Conservation (phyloP, 2,888 invertebrate species). For the Cenopis cana region DNA sequence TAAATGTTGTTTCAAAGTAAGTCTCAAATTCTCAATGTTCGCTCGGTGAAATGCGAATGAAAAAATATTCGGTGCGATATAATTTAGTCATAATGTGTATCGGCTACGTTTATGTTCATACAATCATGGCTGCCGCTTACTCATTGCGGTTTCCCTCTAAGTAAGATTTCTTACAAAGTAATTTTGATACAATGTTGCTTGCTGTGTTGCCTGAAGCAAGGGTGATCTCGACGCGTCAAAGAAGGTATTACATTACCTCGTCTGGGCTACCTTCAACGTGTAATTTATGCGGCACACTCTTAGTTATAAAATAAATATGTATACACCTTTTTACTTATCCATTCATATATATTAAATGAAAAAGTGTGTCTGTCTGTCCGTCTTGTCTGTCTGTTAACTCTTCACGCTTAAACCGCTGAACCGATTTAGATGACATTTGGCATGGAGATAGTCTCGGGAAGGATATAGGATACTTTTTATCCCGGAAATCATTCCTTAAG, state of each 20-base stretch:
- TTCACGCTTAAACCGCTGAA: no score
- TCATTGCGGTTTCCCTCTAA: conserved; percentile 20
- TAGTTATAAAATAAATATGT: not conserved
- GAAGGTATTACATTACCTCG: conserved; percentile 26
- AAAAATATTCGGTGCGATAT: not conserved
- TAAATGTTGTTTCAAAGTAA: no score
- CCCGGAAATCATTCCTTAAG: no score
- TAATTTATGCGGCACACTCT: conserved; percentile 6
- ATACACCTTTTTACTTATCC: not conserved
- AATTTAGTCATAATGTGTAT: conserved; percentile 5
- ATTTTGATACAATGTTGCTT: conserved; percentile 27
- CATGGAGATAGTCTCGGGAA: no score
- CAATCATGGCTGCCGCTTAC: conserved; percentile 24
- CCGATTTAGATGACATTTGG: no score
- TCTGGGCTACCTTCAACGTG: conserved; percentile 14
- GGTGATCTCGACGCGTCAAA: conserved; percentile 16
- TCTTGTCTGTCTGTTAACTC: no score
- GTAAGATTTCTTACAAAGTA: conserved; percentile 26
- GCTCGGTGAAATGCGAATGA: not conserved
- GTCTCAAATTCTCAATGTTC: not conserved
- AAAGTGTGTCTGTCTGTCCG: no score
- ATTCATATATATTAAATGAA: no score
- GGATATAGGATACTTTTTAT: no score
- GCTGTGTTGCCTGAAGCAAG: conserved; percentile 11
- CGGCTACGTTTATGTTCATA: conserved; percentile 7